A percentile compares a stretch with the other conserved stretches of the same genome.
Conservation (phyloP, 2,797 vertebrate species). For the Anabacerthia variegaticeps region DNA sequence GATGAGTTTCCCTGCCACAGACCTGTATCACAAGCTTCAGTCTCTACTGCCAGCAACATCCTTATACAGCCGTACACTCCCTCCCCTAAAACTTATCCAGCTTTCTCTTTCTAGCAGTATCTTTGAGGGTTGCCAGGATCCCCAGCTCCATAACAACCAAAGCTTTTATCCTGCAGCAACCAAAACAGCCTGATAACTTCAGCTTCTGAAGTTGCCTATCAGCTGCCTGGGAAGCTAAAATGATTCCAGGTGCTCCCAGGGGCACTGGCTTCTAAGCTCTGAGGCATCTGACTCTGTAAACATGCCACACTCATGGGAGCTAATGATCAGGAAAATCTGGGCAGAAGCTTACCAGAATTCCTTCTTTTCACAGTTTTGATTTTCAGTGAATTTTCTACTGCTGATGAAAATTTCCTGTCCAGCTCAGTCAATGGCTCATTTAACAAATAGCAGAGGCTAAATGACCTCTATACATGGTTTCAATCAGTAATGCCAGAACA, state of each 20-base stretch:
- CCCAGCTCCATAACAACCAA: slow-evolving; percentile 12
- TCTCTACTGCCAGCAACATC: slow-evolving; percentile 10
- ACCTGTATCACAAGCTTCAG: slow-evolving; percentile 17
- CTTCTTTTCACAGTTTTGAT: not conserved
- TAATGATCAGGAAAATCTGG: not conserved
- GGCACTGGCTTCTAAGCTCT: not conserved
- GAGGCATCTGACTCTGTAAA: not conserved
- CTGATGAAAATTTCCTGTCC: not conserved
- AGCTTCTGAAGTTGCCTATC: not conserved
- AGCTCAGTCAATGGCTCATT: not conserved
- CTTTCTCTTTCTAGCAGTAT: not conserved
- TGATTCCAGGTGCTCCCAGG: not conserved
- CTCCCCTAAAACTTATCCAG: not conserved
- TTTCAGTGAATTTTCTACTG: not conserved
- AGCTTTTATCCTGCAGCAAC: slow-evolving; percentile 1
- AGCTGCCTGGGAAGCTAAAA: not conserved
- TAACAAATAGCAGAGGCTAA: not conserved
- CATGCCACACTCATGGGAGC: not conserved
- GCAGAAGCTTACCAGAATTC: not conserved
- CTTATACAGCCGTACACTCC: not conserved
- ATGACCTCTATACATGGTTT: not conserved
- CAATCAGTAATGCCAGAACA: not conserved
- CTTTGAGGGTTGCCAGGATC: slow-evolving; percentile 23
- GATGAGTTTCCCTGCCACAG: slow-evolving; percentile 31
- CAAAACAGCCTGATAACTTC: slow-evolving; percentile 4